phyloP scores from a whole-genome alignment of 2,888 invertebrate genomes.

The Pycnomerus fuliginosus region DNA sequence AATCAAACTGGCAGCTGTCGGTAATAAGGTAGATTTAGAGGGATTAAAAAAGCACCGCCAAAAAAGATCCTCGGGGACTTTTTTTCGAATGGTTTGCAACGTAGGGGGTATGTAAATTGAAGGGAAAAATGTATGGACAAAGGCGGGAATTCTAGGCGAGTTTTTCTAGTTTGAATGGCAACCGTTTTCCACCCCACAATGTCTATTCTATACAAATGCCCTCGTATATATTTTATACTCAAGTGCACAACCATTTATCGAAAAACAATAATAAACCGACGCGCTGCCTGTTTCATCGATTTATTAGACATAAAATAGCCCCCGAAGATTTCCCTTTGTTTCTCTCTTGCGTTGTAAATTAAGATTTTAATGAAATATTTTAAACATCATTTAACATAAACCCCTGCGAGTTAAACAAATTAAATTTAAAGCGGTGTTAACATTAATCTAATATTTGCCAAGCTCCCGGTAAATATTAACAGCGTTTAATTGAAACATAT shows the following conservation, averaged over 20 bases:
- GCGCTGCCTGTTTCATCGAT: slow-evolving; percentile 4
- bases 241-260: slow-evolving; percentile 2
- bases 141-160: slow-evolving; percentile 19
- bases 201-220: slow-evolving; percentile 14
- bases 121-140: slow-evolving; percentile 14
- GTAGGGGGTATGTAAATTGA: slow-evolving; percentile 10
- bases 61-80: neutral
- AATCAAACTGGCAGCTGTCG: too few relatives aligned
- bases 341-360: too few relatives aligned
- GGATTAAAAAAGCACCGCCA: too few relatives aligned
- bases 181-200: slow-evolving; percentile 20
- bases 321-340: too few relatives aligned
- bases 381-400: too few relatives aligned
- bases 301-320: too few relatives aligned
- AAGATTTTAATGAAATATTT: too few relatives aligned
- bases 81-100: slow-evolving; percentile 4
- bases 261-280: slow-evolving; percentile 11
- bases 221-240: slow-evolving; percentile 10
- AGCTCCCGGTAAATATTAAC: slow-evolving; percentile 16
- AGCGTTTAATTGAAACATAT: slow-evolving; percentile 20
- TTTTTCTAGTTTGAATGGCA: slow-evolving; percentile 20
- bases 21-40: too few relatives aligned
- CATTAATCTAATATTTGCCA: slow-evolving; percentile 19
- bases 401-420: too few relatives aligned
- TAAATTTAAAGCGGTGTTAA: slow-evolving; percentile 15